Evolutionary conservation across 2,888 invertebrate species (phyloP).

Genomic region (Rotaria sp.): DNA sequence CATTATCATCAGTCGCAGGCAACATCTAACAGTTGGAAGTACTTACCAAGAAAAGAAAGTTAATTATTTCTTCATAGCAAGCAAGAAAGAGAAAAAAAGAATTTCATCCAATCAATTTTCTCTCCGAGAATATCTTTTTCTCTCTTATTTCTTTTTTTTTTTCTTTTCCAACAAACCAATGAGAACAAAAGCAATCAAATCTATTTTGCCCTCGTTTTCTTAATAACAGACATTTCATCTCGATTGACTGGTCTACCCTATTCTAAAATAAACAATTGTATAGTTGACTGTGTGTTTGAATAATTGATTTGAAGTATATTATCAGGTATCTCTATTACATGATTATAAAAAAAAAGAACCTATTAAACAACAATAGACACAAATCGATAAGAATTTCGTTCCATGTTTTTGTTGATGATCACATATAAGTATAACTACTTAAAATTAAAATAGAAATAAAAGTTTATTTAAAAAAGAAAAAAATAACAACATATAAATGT

Average conservation of each 20-base stretch:
- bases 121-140: neutral
- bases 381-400: neutral
- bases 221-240: neutral
- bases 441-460: neutral
- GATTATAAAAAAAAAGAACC: neutral
- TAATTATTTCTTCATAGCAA: neutral
- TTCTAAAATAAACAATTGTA: neutral
- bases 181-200: neutral
- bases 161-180: neutral
- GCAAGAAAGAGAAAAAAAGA: neutral
- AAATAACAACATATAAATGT: neutral
- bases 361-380: neutral
- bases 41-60: neutral
- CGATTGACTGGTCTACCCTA: neutral
- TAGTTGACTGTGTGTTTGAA: neutral
- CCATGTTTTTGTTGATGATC: neutral
- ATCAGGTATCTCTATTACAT: neutral
- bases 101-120: conserved; percentile 15
- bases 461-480: too few species aligned
- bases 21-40: neutral
- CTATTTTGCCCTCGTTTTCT: neutral
- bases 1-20: neutral
- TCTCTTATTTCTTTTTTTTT: neutral
- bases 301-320: neutral
- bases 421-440: neutral